Percentiles rank a stretch among this genome's conserved stretches.
phyloP scores from a whole-genome alignment of 2,888 invertebrate species.

The Acanthosepion lycidas region DNA sequence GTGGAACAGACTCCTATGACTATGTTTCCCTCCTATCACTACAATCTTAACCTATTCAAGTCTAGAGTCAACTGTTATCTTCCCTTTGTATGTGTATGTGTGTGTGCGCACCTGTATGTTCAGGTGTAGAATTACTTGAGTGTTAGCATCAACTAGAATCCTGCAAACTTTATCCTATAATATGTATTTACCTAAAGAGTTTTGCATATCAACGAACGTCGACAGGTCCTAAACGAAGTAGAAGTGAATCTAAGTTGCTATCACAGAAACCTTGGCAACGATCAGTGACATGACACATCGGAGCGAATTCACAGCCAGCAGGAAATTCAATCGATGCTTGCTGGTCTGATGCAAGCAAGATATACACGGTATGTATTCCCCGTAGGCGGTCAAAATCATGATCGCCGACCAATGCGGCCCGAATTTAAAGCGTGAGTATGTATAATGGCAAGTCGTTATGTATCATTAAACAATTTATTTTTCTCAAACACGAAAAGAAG shows the following conservation, averaged over 20 bases:
- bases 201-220: not conserved
- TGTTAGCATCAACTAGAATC: too few species aligned
- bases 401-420: not conserved
- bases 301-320: not conserved
- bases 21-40: too few species aligned
- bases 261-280: not conserved
- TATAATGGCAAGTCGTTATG: not conserved
- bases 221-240: not conserved
- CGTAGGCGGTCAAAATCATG: not conserved
- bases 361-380: not conserved
- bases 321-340: not conserved
- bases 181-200: not conserved
- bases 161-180: too few species aligned
- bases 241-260: not conserved
- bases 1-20: too few species aligned
- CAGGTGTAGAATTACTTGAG: too few species aligned
- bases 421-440: not conserved
- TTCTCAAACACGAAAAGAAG: too few species aligned
- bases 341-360: not conserved
- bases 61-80: too few species aligned
- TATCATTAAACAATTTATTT: not conserved
- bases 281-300: not conserved
- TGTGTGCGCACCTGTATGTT: too few species aligned
- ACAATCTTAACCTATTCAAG: too few species aligned
- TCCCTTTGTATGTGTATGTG: too few species aligned